phyloP scores from a whole-genome alignment of 2,113 vertebrate genomes.

The Bambusicola thoracicus region DNA sequence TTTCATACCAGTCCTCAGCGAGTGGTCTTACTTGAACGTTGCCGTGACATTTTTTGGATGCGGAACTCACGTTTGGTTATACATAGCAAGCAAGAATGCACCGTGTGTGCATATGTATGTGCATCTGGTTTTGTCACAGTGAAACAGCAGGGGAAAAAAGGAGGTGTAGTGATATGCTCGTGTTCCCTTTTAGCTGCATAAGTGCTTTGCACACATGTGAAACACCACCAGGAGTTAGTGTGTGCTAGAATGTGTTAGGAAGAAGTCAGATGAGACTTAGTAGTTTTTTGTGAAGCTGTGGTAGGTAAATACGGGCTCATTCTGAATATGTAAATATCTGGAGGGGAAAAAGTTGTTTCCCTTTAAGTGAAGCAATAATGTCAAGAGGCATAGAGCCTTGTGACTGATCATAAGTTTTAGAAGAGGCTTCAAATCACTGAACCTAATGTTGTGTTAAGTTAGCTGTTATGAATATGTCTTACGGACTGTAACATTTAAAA shows the following conservation, averaged over 20 bases:
- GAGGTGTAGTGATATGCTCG: accelerated
- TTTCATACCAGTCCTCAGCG: neutral
- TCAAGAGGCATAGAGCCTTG: slow-evolving; percentile 45
- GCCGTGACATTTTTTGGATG: neutral
- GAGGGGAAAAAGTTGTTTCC: neutral
- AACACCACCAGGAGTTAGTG: neutral
- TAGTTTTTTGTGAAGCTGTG: neutral
- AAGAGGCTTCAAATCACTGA: slow-evolving; percentile 9
- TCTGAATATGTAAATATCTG: neutral
- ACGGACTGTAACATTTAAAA: neutral
- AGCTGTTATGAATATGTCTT: neutral
- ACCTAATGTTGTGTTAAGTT: slow-evolving; percentile 26
- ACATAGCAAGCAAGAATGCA: neutral
- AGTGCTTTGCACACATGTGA: neutral
- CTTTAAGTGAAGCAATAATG: slow-evolving; percentile 35
- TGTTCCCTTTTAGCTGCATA: neutral
- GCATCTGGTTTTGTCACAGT: neutral
- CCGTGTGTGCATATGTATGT: neutral
- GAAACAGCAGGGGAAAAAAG: neutral
- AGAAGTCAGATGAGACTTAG: neutral
- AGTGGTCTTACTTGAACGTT: neutral
- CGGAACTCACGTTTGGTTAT: neutral
- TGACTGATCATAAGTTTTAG: slow-evolving; percentile 67
- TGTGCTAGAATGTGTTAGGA: neutral
- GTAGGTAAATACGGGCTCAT: neutral